phyloP scores from a whole-genome alignment of 2,113 vertebrate species.

The Tringa solitaria region DNA sequence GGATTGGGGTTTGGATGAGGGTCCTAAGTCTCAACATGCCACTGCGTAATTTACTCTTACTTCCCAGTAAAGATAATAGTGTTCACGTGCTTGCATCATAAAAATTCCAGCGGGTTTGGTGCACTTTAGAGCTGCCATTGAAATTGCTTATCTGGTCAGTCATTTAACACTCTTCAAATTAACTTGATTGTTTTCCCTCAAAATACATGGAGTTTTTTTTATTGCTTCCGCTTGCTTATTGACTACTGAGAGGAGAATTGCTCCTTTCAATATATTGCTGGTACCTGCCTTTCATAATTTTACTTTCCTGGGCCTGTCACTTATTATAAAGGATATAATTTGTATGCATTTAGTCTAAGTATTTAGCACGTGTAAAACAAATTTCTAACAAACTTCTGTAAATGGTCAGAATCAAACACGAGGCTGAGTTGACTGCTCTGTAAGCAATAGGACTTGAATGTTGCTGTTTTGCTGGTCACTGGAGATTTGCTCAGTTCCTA shows the following conservation, averaged over 20 bases:
- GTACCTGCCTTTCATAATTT: neutral
- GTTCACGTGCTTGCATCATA: neutral
- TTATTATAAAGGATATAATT: rapidly evolving
- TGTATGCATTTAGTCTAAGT: neutral
- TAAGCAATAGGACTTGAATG: neutral
- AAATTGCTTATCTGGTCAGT: neutral
- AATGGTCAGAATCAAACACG: neutral
- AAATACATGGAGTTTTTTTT: neutral
- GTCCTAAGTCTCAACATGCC: neutral
- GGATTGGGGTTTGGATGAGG: neutral
- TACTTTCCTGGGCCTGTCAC: neutral
- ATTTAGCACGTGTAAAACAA: neutral
- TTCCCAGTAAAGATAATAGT: neutral
- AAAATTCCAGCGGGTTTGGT: neutral
- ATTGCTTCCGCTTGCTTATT: neutral
- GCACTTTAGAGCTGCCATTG: neutral
- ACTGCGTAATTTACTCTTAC: neutral
- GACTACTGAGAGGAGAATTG: neutral
- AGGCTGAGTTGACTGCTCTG: neutral
- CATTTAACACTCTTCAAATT: neutral
- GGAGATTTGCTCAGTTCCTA: neutral
- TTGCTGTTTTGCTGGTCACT: no score
- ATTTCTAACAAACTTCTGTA: neutral
- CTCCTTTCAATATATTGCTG: no score
- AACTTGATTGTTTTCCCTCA: neutral